A percentile compares a stretch with the other conserved stretches of the same genome.
These are phyloP conservation scores for Perognathus longimembris DNA, from an alignment of 2,113 vertebrate species.

Conservation along the genomic window DNA sequence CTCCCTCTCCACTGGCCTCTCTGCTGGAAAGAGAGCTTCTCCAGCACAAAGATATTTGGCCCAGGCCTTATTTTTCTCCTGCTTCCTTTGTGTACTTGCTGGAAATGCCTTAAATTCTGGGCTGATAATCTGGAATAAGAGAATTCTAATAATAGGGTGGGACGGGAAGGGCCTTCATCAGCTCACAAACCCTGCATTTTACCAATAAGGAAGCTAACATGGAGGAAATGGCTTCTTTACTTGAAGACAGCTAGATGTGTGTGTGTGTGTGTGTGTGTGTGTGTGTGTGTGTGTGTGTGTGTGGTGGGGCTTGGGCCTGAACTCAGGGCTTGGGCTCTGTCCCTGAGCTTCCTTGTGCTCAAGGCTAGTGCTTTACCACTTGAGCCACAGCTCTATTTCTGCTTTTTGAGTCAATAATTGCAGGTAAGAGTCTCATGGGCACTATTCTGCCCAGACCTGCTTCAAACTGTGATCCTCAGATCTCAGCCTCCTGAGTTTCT, in stretches of 20 bases:
- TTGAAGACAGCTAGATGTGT: slow-evolving; percentile 1
- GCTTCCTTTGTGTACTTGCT: neutral
- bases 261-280: neutral
- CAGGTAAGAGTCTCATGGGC: no score
- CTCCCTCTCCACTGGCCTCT: neutral
- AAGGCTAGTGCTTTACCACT: no score
- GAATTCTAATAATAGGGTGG: neutral
- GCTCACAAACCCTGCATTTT: neutral
- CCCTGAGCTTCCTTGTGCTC: no score
- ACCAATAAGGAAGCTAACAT: neutral
- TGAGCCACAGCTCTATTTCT: no score
- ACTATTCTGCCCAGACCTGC: no score
- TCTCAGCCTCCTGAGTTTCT: no score
- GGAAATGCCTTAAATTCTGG: neutral
- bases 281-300: neutral
- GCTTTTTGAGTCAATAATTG: no score
- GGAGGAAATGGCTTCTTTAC: neutral
- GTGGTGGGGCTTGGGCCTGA: no score
- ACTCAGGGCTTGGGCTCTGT: no score
- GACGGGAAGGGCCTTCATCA: neutral
- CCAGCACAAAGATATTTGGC: neutral
- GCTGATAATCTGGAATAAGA: neutral
- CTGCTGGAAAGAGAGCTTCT: neutral
- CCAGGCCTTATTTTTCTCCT: neutral
- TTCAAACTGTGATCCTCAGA: no score